Evolutionary conservation across 2,888 invertebrate species (phyloP).

Genomic region (Dicyrtomina minuta): DNA sequence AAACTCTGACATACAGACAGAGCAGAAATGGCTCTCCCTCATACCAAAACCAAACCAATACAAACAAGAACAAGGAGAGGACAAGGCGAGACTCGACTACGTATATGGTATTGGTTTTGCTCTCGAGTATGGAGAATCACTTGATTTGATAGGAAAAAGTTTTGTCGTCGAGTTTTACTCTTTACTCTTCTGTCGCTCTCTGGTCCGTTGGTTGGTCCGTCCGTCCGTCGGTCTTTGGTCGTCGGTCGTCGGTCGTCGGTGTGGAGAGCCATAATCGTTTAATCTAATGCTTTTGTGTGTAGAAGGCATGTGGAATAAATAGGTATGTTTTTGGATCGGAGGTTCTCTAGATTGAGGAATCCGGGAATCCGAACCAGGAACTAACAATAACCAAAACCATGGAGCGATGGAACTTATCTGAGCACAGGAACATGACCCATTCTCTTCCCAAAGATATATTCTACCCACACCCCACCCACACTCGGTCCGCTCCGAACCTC

Average conservation of each 20-base stretch:
- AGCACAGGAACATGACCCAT: too few species aligned
- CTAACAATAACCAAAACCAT: constrained; percentile 10
- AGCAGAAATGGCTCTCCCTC: too few species aligned
- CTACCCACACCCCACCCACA: too few species aligned
- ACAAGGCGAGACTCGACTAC: too few species aligned
- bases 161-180: constrained; percentile 12
- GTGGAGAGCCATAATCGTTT: constrained; percentile 40
- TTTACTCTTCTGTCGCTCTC: constrained; percentile 12
- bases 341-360: constrained; percentile 1
- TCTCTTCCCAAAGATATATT: too few species aligned
- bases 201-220: neutral
- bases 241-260: too few species aligned
- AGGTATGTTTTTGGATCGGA: constrained; percentile 7
- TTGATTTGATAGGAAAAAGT: constrained; percentile 42
- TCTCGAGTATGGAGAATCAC: constrained; percentile 25
- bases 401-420: too few species aligned
- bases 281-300: constrained; percentile 41
- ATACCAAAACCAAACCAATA: too few species aligned
- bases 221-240: constrained; percentile 22
- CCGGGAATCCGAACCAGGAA: neutral
- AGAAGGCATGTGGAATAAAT: constrained; percentile 38
- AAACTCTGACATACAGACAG: constrained; percentile 32
- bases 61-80: too few species aligned
- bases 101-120: constrained; percentile 23
- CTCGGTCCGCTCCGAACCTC: neutral